phyloP scores from a whole-genome alignment of 2,797 vertebrate species.

The Fundulus diaphanus region DNA sequence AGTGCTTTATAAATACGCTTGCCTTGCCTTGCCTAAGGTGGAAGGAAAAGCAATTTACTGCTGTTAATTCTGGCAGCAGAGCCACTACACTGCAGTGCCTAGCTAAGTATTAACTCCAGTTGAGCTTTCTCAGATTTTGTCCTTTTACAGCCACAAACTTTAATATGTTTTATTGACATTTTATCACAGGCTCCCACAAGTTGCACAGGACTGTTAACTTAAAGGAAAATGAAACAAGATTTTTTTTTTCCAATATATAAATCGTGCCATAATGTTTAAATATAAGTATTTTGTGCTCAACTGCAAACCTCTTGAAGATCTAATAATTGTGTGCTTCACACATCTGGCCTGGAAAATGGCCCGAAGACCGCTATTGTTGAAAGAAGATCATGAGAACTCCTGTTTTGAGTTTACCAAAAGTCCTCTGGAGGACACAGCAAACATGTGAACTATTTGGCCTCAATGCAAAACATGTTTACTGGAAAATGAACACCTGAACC shows the following conservation, averaged over 20 bases:
- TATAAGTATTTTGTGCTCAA: neutral
- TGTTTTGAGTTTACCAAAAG: no score
- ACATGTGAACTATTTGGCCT: no score
- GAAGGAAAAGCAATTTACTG: conserved; percentile 7
- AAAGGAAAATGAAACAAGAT: neutral
- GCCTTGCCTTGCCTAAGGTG: no score
- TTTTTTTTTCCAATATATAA: neutral
- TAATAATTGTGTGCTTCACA: no score
- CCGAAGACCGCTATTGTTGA: no score
- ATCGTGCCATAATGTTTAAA: neutral
- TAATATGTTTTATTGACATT: neutral
- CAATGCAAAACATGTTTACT: no score
- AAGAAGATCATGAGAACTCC: no score
- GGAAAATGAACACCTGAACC: no score
- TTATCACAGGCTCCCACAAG: neutral
- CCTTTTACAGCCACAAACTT: neutral
- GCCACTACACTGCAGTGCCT: neutral
- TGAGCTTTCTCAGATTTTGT: neutral
- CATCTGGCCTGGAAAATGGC: no score
- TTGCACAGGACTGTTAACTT: neutral
- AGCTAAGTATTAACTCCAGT: neutral
- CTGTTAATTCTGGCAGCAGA: neutral
- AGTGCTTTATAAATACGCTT: no score
- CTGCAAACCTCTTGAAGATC: neutral
- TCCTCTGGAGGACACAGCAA: no score